These are phyloP conservation scores for Hirtodrosophila duncani DNA, from an alignment of 2,888 invertebrate genomes.

Conservation along the genomic window DNA sequence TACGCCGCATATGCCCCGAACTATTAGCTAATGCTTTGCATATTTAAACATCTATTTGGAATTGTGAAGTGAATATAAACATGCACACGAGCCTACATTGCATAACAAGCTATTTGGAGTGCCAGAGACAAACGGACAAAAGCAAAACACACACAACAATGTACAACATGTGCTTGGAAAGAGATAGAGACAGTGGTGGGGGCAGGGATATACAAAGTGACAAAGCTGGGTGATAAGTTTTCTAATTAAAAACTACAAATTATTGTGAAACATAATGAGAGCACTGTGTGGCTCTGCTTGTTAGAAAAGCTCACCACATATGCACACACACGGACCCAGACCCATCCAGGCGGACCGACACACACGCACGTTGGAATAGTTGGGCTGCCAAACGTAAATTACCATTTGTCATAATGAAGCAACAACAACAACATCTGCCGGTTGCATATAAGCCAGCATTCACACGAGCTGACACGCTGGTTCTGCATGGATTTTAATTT, in stretches of 20 bases:
- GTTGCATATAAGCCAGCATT: no score
- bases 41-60: constrained; percentile 53
- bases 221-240: constrained; percentile 42
- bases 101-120: constrained; percentile 10
- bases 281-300: constrained; percentile 19
- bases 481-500: no score
- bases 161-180: no score
- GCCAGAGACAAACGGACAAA: neutral
- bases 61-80: constrained; percentile 25
- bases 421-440: constrained; percentile 6
- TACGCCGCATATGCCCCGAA: constrained; percentile 54
- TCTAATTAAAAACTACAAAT: constrained; percentile 71
- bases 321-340: constrained; percentile 5
- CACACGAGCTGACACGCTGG: no score
- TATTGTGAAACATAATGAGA: constrained; percentile 58
- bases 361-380: no score
- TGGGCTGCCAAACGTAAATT: constrained; percentile 72
- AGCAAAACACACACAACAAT: constrained; percentile 4
- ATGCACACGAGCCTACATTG: constrained; percentile 26
- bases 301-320: constrained; percentile 6
- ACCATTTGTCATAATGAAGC: constrained; percentile 58
- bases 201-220: neutral
- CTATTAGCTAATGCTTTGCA: constrained; percentile 61
- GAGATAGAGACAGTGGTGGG: constrained; percentile 7
- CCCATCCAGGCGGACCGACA: constrained; percentile 34